Evolutionary conservation across 2,888 invertebrate species (phyloP), one percentile per base, ranked within the genome.

Genomic region (Euproctis similis): DNA sequence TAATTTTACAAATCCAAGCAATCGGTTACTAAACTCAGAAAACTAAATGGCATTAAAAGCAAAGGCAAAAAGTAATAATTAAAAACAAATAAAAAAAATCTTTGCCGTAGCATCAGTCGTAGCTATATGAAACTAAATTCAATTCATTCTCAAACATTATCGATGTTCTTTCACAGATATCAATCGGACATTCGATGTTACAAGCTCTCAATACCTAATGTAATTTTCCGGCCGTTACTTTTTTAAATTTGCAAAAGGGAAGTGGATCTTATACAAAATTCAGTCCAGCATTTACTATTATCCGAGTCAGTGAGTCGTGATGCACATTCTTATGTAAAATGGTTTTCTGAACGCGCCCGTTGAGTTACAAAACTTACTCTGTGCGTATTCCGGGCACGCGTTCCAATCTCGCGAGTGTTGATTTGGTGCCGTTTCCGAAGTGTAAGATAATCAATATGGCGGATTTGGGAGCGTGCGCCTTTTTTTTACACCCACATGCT

Each of bases 281-380:
- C 62, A 65, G 57, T 66, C 52, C 48, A 32, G 39, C 53, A 43
- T 44, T 49, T 55, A 72, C 77, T 78, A 81, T 81, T 76, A 80
- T 70, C 56, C 78, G 65, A 69, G 39, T 53, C 81, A 77, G 43
- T 80, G 81, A 58, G 34, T 68, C 68, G 75, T 43, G 62, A 69
- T 65, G 67, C 59, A 58, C 61, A 71, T 78, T 74, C 73, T 73
- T 75, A 77, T 72, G 74, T 72, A 75, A 76, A 80, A 65, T 57
- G 65, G 41, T 64, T 66, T 65, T 34, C n/a, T 31, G 59, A 46
- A 48, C 46, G 52, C 34, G 36, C 26, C 40, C n/a, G 31, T 42
- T 24, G 31, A 37, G 31, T 45, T 50, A 52, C 56, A 45, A 53
- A 46, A 46, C 49, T n/a, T n/a, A n/a, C n/a, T n/a, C 46, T 30